Base-by-base conservation (phyloP, 2,113 vertebrate genomes). In the Lamprotornis superbus region DNA sequence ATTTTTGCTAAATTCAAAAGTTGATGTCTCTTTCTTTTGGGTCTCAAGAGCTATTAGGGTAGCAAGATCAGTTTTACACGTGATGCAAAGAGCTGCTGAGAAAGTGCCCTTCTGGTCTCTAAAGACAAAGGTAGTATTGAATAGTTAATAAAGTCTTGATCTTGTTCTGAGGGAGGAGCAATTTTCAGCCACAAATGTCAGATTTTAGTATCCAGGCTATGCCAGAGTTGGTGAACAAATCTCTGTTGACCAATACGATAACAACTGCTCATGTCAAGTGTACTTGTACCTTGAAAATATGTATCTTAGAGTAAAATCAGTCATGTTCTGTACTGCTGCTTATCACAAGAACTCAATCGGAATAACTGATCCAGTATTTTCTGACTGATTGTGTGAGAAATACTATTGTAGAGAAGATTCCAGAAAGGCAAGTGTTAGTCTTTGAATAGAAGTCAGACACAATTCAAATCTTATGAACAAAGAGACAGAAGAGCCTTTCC, bases 101-200 rank as follows among this genome's bases (percentile, higher is more conserved):
- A 87, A 78, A 63, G 52, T 84, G 35, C 33, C 15, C 39, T 84
- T 71, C 65, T 84, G 61, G 22, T 40, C 25, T 60, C 52, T 91
- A 60, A 93, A 84, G 69, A 70, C 40, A 47, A 94, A 71, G 53
- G 53, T 33, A 75, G 22, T 56, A 87, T 78, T 89, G 68, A 93
- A 65, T 64, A 75, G 60, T 87, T 94, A 49, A 59, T 93, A 94
- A 96, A 93, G 87, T 60, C 37, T 25, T 64, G 27, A 56, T 82
- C 88, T 89, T 85, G 5, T 50, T 95, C 67, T 64, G 79, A 94
- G 61, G 85, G 37, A 81, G 77, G 91, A 94, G 33, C 9, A 80
- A 69, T 73, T 93, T 94, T 57, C 81, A 85, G 53, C 53, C 57
- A 79, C 61, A 78, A 78, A 84, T 76, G 69, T 64, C 61, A 76